phyloP scores from a whole-genome alignment of 1,140 invertebrate species.

The Camponotus pennsylvanicus region DNA sequence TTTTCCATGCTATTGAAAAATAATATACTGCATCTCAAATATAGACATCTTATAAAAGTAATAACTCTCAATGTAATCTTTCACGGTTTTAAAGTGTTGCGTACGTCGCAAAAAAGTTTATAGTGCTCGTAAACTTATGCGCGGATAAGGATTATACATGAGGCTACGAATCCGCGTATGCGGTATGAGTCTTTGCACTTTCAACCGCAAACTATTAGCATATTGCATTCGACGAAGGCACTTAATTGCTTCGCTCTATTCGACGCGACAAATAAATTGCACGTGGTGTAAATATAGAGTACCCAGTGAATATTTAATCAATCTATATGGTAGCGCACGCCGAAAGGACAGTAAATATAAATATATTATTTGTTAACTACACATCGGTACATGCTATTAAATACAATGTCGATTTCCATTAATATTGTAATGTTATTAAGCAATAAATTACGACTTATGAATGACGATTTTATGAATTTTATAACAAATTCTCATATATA shows the following conservation, averaged over 20 bases:
- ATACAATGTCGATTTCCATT: constrained; percentile 33
- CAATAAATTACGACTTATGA: constrained; percentile 23
- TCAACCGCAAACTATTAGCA: constrained; percentile 53
- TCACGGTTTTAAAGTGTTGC: constrained; percentile 34
- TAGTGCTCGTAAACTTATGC: constrained; percentile 32
- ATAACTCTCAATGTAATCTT: constrained; percentile 21
- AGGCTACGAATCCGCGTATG: constrained; percentile 22
- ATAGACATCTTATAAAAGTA: constrained; percentile 53
- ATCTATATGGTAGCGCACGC: not conserved
- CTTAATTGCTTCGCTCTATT: constrained; percentile 53
- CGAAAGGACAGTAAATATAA: constrained; percentile 38
- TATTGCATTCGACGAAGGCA: constrained; percentile 57
- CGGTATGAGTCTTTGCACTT: constrained; percentile 28
- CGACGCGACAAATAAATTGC: constrained; percentile 53
- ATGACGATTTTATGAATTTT: constrained; percentile 18
- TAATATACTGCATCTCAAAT: constrained; percentile 31
- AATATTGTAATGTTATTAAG: constrained; percentile 28
- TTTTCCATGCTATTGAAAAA: constrained; percentile 37
- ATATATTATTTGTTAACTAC: constrained; percentile 40
- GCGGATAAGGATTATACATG: constrained; percentile 40
- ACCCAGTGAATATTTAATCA: constrained; percentile 37
- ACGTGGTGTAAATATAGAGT: constrained; percentile 23
- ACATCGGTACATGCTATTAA: constrained; percentile 11
- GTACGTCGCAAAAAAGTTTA: constrained; percentile 43
- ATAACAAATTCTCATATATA: not conserved